Evolutionary conservation across 2,113 vertebrate genomes (phyloP).

Genomic region (Madoqua kirkii): DNA sequence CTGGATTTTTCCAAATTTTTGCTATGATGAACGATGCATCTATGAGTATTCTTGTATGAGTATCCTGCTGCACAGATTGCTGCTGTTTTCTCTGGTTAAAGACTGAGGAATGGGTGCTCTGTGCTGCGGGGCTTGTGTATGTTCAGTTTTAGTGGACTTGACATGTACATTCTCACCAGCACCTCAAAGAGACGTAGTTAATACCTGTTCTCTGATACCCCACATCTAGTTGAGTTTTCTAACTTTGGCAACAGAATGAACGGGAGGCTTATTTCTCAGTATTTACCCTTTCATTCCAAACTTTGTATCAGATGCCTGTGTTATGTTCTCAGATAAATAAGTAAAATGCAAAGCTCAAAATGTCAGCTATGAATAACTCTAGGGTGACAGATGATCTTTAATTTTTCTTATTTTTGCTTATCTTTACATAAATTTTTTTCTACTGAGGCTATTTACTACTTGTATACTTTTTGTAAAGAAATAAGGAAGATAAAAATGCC

Average conservation of each 20-base stretch:
- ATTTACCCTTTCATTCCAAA: not conserved
- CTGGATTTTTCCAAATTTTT: conserved; percentile 9
- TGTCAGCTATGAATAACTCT: not conserved
- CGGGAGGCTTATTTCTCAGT: not conserved
- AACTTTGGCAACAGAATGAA: not conserved
- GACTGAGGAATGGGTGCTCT: not conserved
- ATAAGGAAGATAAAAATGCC: too few relatives aligned
- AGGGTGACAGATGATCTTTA: not conserved
- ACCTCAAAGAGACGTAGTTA: not conserved
- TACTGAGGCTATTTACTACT: not conserved
- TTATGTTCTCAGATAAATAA: not conserved
- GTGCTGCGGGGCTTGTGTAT: not conserved
- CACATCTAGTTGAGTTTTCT: not conserved
- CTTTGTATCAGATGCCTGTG: not conserved
- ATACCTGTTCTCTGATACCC: not conserved
- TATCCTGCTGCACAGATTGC: not conserved
- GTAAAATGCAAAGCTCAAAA: not conserved
- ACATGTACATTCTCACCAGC: not conserved
- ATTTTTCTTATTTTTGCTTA: not conserved
- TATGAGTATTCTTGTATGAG: not conserved
- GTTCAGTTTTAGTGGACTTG: not conserved
- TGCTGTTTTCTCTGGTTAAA: not conserved
- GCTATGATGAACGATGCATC: not conserved
- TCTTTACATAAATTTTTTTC: not conserved
- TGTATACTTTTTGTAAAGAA: not conserved